Base-by-base conservation (phyloP, 23 tunicate species). In the Clavelina lepadiformis region DNA sequence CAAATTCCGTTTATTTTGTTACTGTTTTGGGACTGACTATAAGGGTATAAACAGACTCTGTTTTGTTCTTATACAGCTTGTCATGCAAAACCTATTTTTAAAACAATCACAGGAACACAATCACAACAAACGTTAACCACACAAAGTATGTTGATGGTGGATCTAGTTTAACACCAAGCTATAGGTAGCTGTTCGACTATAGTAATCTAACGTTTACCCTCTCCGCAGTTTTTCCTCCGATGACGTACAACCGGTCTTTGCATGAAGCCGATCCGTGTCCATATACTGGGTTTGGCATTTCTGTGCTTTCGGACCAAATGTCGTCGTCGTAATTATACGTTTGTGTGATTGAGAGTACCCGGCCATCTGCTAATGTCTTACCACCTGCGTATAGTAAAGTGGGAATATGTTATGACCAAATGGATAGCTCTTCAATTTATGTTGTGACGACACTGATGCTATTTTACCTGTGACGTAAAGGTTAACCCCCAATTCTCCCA, bases 261-360 rank as follows among this genome's bases (percentile, higher is more conserved):
- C 45, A 23, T 13, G 95, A 86, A 5, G 95, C 84, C 21, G 80
- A 71, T 6, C 63, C 85, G 32, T 86, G 95, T 2, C 95, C 95
- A 58, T 86, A 86, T 21, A 86, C 28, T 7, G 75, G 65, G 20
- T 37, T 35, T 2, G 85, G 76, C 67, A 86, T 55, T 11, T 79
- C 56, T 1, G 55, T 46, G 2, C 23, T 29, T 19, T 72, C 61
- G 5, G 22, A 18, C 95, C 95, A 86, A 3, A 3, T 25, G 69
- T 86, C 71, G 28, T 58, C 75, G 24, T 64, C 80, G 7, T 25
- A 35, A 44, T 64, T 50, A 47, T 86, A 86, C 19, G 33, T 72
- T n/a, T 64, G 58, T 26, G 72, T 80, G 33, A 25, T 30, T 8
- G 85, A 71, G 46, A 78, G 36, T 1, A 71, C 76, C 18, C 41